Percentiles rank a stretch among this genome's conserved stretches.
These are phyloP conservation scores for Drosophila ananassae DNA, from an alignment of 1,140 invertebrate species.

Conservation along the genomic window DNA sequence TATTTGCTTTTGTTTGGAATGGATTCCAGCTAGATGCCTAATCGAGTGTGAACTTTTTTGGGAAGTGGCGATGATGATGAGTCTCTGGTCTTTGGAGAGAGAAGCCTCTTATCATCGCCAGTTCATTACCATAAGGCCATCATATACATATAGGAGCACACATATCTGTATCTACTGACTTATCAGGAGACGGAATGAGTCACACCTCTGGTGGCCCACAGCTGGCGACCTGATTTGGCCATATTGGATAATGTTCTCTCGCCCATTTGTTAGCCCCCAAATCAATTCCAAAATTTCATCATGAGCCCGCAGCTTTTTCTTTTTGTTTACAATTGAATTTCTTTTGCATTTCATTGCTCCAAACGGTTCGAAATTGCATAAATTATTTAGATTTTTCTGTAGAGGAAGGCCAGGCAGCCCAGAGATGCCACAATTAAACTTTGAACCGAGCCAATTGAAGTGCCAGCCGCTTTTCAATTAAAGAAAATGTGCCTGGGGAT, in stretches of 20 bases:
- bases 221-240: constrained; percentile 33
- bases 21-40: constrained; percentile 53
- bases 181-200: constrained; percentile 11
- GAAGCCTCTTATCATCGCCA: constrained; percentile 28
- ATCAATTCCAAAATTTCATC: constrained; percentile 72
- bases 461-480: constrained; percentile 62
- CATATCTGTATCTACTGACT: neutral
- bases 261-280: constrained; percentile 35
- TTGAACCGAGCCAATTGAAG: constrained; percentile 72
- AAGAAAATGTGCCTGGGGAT: constrained; percentile 14
- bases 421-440: constrained; percentile 60
- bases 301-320: constrained; percentile 62
- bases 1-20: constrained; percentile 62
- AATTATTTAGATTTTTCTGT: constrained; percentile 72
- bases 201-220: constrained; percentile 5
- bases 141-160: neutral
- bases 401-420: neutral
- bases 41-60: constrained; percentile 43
- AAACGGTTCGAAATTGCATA: constrained; percentile 63
- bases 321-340: constrained; percentile 73
- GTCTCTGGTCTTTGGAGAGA: no score
- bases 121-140: constrained; percentile 35
- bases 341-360: constrained; percentile 55
- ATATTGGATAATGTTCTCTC: constrained; percentile 41
- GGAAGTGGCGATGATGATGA: constrained; percentile 12